Evolutionary conservation across 2,888 invertebrate genomes (phyloP).

Genomic region (Neoscelio sp.): DNA sequence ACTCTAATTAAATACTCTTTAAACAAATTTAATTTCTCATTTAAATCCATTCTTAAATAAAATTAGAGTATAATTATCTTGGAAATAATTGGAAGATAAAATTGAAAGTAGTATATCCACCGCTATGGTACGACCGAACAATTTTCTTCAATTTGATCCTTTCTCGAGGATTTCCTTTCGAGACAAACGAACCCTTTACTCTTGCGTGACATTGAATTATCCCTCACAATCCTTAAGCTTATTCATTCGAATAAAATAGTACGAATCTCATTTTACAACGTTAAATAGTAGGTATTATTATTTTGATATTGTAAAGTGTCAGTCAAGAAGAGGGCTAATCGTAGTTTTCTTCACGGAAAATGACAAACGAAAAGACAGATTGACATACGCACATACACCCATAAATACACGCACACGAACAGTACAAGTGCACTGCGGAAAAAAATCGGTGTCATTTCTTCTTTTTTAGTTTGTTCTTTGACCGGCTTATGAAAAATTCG

Average conservation of each 20-base stretch:
- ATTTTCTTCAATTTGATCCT: background rate
- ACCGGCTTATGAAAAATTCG: conserved; percentile 1
- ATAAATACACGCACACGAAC: conserved; percentile 55
- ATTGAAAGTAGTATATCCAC: no score
- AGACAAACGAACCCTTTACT: no score
- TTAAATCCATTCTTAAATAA: no score
- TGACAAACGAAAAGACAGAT: conserved; percentile 52
- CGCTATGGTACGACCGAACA: no score
- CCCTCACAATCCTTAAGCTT: conserved; percentile 42
- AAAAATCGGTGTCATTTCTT: conserved; percentile 1
- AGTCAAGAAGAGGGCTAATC: conserved; percentile 60
- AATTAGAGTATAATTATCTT: no score
- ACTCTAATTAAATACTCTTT: no score
- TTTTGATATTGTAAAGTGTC: conserved; percentile 66
- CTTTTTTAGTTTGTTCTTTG: background rate
- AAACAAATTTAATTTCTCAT: no score
- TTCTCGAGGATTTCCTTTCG: background rate
- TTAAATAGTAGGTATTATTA: conserved; percentile 58
- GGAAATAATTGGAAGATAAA: no score
- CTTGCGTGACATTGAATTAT: conserved; percentile 30
- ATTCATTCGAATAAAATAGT: conserved; percentile 50
- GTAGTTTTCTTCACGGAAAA: conserved; percentile 36
- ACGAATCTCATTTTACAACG: conserved; percentile 56
- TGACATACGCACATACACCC: conserved; percentile 50
- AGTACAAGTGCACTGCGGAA: conserved; percentile 60